These are phyloP conservation scores for Paralichthys olivaceus DNA, from an alignment of 2,113 vertebrate species.

Conservation along the genomic window DNA sequence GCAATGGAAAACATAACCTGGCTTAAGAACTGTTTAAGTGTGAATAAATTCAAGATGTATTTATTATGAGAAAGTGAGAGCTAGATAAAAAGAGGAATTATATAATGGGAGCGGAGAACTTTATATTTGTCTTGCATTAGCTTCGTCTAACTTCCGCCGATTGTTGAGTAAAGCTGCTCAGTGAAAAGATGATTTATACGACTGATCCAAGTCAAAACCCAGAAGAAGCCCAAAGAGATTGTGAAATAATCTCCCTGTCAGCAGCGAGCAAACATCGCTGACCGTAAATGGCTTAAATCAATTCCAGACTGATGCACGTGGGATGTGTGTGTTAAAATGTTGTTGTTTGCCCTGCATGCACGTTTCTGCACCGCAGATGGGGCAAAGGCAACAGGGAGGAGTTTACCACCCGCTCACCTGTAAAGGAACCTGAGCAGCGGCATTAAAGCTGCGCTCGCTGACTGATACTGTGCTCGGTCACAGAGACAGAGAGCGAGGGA, in stretches of 20 bases:
- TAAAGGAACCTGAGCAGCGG: conserved; percentile 6
- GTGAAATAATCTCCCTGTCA: conserved; percentile 21
- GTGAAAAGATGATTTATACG: neutral
- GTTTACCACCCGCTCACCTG: conserved; percentile 14
- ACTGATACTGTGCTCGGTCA: conserved; percentile 25
- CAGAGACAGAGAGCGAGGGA: conserved; percentile 13
- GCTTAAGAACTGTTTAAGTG: neutral
- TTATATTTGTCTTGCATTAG: neutral
- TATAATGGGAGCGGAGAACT: no score
- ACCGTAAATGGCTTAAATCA: neutral
- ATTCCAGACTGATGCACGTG: neutral
- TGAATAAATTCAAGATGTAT: neutral
- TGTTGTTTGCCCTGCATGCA: neutral
- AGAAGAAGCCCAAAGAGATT: neutral
- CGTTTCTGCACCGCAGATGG: neutral
- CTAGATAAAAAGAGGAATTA: no score
- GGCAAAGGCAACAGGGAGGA: neutral
- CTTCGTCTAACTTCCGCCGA: neutral
- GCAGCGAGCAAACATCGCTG: neutral
- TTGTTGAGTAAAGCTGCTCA: neutral
- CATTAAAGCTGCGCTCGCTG: conserved; percentile 36
- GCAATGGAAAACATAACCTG: neutral
- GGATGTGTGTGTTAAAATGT: neutral
- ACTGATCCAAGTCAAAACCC: neutral
- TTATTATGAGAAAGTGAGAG: neutral